phyloP scores from a whole-genome alignment of 1,140 invertebrate genomes.

The Pogonognathellus flavescens region DNA sequence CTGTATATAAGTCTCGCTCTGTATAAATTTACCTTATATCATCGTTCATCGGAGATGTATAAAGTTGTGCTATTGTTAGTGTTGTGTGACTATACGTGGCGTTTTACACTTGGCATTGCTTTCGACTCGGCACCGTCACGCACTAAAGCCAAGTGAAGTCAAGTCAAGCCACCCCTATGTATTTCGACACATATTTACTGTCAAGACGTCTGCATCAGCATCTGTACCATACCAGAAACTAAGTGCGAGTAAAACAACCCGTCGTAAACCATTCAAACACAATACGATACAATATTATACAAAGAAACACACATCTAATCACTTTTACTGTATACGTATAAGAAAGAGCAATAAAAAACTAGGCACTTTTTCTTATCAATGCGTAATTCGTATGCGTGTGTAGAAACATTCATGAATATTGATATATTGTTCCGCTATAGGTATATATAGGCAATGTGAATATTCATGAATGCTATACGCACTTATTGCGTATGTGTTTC shows the following conservation, averaged over 20 bases:
- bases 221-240: background rate
- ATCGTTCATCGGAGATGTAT: background rate
- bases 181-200: slow-evolving; percentile 33
- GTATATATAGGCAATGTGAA: too few species aligned
- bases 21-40: background rate
- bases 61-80: background rate
- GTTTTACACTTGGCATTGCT: background rate
- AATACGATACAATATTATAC: background rate
- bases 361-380: too few species aligned
- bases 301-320: background rate
- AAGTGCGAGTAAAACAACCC: background rate
- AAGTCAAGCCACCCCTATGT: slow-evolving; percentile 6
- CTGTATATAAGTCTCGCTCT: too few species aligned
- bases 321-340: too few species aligned
- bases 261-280: background rate
- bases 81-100: background rate
- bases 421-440: too few species aligned
- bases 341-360: too few species aligned
- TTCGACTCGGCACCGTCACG: slow-evolving; percentile 18
- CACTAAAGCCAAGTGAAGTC: background rate
- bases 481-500: too few species aligned
- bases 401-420: too few species aligned
- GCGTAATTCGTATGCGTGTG: too few species aligned
- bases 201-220: background rate
- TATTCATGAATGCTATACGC: too few species aligned